Evolutionary conservation across 2,888 invertebrate species (phyloP), one percentile per base, ranked within the genome.

Genomic region (Dione vanillae): DNA sequence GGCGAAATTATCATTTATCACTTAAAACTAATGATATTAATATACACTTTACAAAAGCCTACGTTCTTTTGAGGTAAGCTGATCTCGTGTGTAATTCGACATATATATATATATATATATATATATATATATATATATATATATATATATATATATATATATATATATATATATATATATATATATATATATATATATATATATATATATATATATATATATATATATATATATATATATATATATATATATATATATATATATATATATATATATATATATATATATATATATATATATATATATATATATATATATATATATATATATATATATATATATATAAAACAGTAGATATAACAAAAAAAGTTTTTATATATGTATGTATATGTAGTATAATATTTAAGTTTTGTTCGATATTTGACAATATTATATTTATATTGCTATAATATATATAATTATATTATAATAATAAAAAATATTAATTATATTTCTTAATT

Each of bases 261-360:
- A 45, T 65, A 64, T 67, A 69, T 62, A 54, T 51, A 66, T 37
- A 37, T 37, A 37, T 37, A 37, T 37, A 37, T 37, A 37, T 37
- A 37, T 37, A 37, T 37, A 37, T 37, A 37, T 37, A 37, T 37
- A 37, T 37, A 37, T 37, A 37, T 37, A 37, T 37, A 37, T 37
- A 37, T 37, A 37, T 37, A 37, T 37, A 37, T 37, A 37, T 37
- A 43, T 43, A 43, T 43, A 43, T 43, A 43, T 43, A 43, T 43
- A 43, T 43, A 43, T 11, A 43, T 43, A 52, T 27, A 27, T 20
- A 52, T 27, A 52, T 59, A 61, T 59, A 47, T 65, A 64, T 67
- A 69, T 64, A 49, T 51, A 67, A 75, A 75, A 72, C 65, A 62
- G 71, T 67, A 75, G 78, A 78, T 77, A 80, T 79, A 81, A 84